Conservation (phyloP, 2,113 vertebrate genomes). For the Crocuta crocuta region DNA sequence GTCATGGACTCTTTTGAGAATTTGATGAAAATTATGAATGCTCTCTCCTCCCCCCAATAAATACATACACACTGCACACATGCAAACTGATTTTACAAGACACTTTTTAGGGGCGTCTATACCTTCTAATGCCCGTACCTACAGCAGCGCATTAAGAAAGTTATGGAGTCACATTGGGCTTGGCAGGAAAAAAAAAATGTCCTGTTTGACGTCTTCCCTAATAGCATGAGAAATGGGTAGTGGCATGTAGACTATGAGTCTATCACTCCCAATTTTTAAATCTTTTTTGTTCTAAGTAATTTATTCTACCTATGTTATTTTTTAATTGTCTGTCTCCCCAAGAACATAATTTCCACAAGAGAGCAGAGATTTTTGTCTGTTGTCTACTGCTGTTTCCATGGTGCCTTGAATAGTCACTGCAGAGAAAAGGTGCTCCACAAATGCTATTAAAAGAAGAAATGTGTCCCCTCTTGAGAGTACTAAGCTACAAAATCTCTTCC, state of each 20-base stretch:
- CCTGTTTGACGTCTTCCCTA: neutral
- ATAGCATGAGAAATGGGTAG: neutral
- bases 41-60: neutral
- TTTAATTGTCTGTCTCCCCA: neutral
- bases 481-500: neutral
- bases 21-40: neutral
- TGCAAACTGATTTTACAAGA: neutral
- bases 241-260: too few relatives aligned
- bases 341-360: neutral
- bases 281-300: neutral
- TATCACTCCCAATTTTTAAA: neutral
- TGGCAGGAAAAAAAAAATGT: neutral
- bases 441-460: neutral
- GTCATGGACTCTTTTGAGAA: neutral
- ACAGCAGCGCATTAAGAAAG: neutral
- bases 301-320: neutral
- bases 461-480: neutral
- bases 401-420: neutral
- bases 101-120: neutral
- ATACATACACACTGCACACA: neutral
- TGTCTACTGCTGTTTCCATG: neutral
- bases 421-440: neutral
- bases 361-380: neutral
- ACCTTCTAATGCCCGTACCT: neutral
- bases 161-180: neutral